Evolutionary conservation across 2,888 invertebrate species (phyloP).

Genomic region (Aphrophora alni): DNA sequence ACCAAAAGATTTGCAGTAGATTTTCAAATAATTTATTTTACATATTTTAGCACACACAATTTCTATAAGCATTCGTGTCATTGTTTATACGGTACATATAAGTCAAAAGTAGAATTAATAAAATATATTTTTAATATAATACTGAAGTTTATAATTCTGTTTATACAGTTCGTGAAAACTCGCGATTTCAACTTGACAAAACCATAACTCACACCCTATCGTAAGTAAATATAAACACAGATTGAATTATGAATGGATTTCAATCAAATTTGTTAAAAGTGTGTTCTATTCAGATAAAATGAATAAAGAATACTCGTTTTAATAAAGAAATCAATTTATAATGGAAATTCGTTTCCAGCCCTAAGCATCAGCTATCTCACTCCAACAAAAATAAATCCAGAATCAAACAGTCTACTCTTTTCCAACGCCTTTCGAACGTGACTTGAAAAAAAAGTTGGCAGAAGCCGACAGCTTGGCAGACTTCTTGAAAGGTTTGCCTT

Average conservation of each 20-base stretch:
- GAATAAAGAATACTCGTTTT: neutral
- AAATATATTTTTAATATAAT: too few relatives aligned
- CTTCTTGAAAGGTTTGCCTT: slow-evolving; percentile 2
- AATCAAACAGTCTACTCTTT: neutral
- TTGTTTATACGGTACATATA: too few relatives aligned
- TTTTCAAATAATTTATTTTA: too few relatives aligned
- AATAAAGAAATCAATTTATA: neutral
- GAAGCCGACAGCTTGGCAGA: neutral
- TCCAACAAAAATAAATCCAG: neutral
- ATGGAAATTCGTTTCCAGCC: slow-evolving; percentile 2
- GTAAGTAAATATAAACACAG: neutral
- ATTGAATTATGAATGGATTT: neutral
- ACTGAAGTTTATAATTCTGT: too few relatives aligned
- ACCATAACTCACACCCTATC: neutral
- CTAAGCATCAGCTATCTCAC: neutral
- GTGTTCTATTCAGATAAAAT: neutral
- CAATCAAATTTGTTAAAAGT: neutral
- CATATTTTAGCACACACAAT: too few relatives aligned
- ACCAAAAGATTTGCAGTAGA: too few relatives aligned
- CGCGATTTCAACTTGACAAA: too few relatives aligned
- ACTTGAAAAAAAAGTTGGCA: neutral
- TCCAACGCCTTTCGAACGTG: neutral
- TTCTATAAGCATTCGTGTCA: too few relatives aligned
- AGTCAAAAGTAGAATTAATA: too few relatives aligned
- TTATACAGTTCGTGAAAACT: too few relatives aligned